Conservation (phyloP, 2,888 invertebrate genomes). For the Congeria kusceri region DNA sequence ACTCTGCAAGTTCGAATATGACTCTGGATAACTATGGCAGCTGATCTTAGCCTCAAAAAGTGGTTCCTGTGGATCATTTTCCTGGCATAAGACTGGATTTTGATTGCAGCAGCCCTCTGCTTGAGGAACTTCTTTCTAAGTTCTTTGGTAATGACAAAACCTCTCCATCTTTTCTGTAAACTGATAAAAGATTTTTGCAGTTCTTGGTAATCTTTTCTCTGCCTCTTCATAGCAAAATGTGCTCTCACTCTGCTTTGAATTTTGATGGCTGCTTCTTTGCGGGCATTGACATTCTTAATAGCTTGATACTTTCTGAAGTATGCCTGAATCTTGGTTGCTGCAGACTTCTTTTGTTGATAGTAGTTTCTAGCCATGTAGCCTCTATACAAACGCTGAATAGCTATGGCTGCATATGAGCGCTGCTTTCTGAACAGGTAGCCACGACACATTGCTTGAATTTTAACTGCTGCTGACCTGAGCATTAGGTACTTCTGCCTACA, state of each 20-base stretch:
- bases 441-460: constrained; percentile 54
- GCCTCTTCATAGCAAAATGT: constrained; percentile 1
- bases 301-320: constrained; percentile 23
- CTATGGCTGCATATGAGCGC: constrained; percentile 50
- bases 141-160: not conserved
- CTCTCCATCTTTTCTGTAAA: constrained; percentile 3
- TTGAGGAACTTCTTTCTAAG: constrained; percentile 43
- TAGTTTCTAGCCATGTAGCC: constrained; percentile 22
- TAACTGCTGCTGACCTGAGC: constrained; percentile 50
- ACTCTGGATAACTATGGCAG: constrained; percentile 32
- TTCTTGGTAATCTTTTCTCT: not conserved
- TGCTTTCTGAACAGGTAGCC: constrained; percentile 32
- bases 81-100: constrained; percentile 63
- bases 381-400: constrained; percentile 47
- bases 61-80: constrained; percentile 64
- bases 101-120: constrained; percentile 62
- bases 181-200: not conserved
- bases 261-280: not conserved
- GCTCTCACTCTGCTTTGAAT: not conserved
- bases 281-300: not conserved
- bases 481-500: constrained; percentile 44
- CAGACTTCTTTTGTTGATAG: constrained; percentile 17
- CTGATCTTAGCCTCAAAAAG: not conserved
- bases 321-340: constrained; percentile 46
- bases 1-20: not conserved